Evolutionary conservation across 2,113 vertebrate species (phyloP), one percentile per base, ranked within the genome.

Genomic region (Rutilus rutilus): DNA sequence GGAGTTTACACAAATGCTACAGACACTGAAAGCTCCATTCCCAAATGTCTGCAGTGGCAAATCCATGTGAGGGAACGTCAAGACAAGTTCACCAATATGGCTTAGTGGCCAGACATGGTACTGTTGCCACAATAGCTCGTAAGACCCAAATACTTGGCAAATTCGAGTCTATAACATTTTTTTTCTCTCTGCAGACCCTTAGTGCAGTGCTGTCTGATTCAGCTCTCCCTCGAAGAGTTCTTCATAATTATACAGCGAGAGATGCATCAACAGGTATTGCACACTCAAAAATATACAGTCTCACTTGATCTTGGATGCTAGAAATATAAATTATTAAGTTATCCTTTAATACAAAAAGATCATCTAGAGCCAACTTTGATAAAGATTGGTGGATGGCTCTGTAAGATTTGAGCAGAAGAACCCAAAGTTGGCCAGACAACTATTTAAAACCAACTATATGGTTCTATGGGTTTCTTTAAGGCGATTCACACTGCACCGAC

Each of bases 231-330:
- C 86, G 88, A 52, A 83, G 85, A 57, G 83, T 90, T 57, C 86
- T 90, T 57, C 90, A 85, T 76, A 91, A 91, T 78, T 90, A 85
- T 80, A 90, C 91, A 42, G 78, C 87, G 14, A 86, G 86, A 73
- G 90, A 91, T 85, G 87, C 87, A 69, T 89, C 91, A 33, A 45
- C 89, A 90, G 91, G 91, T 91, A 90, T 82, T 74, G 47, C 14
- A 59, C 21, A 33, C 17, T 33, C 45, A 33, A 36, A 74, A 62
- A 54, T 45, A 30, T 17, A 47, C 23, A 27, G 23, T 47, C 67
- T 11, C 7, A 69, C 9, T 42, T 71, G 33, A 71, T 10, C 11
- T 42, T 42, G 19, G 4, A 23, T 71, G 67, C 67, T 42, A 42
- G 36, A 42, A 71, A 42, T 23, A 6, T 71, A 3, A 71, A 6